A percentile compares a stretch with the other conserved stretches of the same genome.
Evolutionary conservation across 2,113 vertebrate genomes (phyloP).

Genomic region (Gadus chalcogrammus): DNA sequence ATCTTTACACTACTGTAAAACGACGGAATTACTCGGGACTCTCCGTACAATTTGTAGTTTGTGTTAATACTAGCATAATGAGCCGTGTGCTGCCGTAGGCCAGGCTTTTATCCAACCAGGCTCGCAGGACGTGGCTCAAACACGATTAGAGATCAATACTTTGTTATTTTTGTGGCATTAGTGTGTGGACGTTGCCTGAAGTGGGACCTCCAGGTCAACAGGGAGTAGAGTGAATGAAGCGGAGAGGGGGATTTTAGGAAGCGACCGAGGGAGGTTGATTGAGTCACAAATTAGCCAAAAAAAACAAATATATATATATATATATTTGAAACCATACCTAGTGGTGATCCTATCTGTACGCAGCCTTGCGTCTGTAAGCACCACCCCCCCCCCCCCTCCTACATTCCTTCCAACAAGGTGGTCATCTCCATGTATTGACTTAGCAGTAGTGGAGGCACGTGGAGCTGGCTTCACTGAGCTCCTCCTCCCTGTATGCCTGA

Average conservation of each 20-base stretch:
- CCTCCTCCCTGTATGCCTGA: slow-evolving; percentile 49
- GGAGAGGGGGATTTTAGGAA: slow-evolving; percentile 1
- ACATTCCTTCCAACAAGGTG: slow-evolving; percentile 34
- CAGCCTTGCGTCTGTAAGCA: slow-evolving; percentile 37
- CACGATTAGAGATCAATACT: slow-evolving; percentile 42
- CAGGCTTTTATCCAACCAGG: background rate
- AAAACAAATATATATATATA: background rate
- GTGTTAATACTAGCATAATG: slow-evolving; percentile 39
- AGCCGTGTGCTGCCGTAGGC: background rate
- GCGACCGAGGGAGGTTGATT: slow-evolving; percentile 23
- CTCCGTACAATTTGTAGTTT: slow-evolving; percentile 19
- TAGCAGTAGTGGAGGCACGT: slow-evolving; percentile 44
- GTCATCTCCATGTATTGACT: slow-evolving; percentile 41
- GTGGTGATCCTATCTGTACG: slow-evolving; percentile 48
- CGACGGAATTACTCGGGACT: slow-evolving; percentile 48
- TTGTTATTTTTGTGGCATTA: slow-evolving; percentile 16
- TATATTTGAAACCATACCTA: slow-evolving; percentile 32
- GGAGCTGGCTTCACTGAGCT: slow-evolving; percentile 42
- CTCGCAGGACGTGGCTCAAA: background rate
- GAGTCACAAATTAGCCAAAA: slow-evolving; percentile 18
- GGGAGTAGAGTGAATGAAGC: slow-evolving; percentile 18
- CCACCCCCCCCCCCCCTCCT: slow-evolving; percentile 17
- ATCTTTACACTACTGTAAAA: slow-evolving; percentile 33
- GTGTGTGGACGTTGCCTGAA: slow-evolving; percentile 24
- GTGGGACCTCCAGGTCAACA: slow-evolving; percentile 33